Evolutionary conservation across 2,797 vertebrate genomes (phyloP).

Genomic region (Halcyon leucocephala): DNA sequence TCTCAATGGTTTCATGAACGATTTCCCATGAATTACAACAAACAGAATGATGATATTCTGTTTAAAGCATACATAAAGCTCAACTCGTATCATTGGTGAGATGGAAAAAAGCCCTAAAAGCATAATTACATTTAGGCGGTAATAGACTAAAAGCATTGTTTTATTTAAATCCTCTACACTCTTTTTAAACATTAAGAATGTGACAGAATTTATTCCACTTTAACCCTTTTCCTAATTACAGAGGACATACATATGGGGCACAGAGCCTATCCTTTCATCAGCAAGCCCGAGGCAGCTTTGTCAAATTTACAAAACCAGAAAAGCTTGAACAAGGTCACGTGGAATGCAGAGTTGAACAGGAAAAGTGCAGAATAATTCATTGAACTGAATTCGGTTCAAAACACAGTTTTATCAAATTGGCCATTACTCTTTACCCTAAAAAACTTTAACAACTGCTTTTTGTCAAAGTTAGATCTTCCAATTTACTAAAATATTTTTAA

Average conservation of each 20-base stretch:
- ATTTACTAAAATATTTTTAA: background rate
- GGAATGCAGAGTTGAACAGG: background rate
- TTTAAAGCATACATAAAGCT: background rate
- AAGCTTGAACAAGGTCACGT: background rate
- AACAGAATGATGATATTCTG: background rate
- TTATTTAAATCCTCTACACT: background rate
- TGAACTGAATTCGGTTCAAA: background rate
- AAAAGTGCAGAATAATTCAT: background rate
- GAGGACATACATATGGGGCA: background rate
- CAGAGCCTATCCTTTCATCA: background rate
- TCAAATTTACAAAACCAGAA: background rate
- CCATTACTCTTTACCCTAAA: background rate
- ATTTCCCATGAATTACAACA: background rate
- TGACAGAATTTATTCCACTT: background rate
- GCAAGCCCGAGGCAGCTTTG: background rate
- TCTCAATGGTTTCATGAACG: background rate
- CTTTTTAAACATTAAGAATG: background rate
- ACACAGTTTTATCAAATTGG: background rate
- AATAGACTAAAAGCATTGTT: background rate
- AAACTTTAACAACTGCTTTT: background rate
- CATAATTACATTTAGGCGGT: background rate
- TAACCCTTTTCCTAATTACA: background rate
- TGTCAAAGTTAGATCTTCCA: background rate
- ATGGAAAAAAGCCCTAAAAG: background rate
- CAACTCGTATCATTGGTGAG: background rate